Evolutionary conservation across 1,140 invertebrate species (phyloP).

Genomic region (Papilio glaucus): DNA sequence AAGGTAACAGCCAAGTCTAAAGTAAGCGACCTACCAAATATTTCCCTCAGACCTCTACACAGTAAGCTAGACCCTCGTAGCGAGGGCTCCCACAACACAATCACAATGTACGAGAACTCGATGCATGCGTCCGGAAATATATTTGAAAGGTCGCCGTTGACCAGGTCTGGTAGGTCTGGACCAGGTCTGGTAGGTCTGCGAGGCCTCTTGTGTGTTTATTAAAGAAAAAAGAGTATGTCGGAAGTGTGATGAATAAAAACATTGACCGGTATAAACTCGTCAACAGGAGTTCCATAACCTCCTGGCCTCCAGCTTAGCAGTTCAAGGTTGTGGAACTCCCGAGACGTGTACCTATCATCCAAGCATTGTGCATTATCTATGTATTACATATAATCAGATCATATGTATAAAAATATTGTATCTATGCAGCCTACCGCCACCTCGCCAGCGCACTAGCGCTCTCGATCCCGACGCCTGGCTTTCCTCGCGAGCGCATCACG

Average conservation of each 20-base stretch:
- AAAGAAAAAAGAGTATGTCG: slow-evolving; percentile 53
- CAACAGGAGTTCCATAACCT: neutral
- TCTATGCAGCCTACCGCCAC: slow-evolving; percentile 69
- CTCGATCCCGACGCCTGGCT: slow-evolving; percentile 55
- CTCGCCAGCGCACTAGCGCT: slow-evolving; percentile 54
- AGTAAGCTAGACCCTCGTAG: neutral
- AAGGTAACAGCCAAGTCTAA: slow-evolving; percentile 74
- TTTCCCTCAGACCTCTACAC: slow-evolving; percentile 44
- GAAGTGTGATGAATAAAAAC: slow-evolving; percentile 67
- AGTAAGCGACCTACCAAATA: slow-evolving; percentile 76
- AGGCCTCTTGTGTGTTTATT: neutral
- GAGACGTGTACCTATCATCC: slow-evolving; percentile 49
- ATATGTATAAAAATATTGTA: slow-evolving; percentile 43
- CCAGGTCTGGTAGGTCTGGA: slow-evolving; percentile 48
- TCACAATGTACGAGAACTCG: slow-evolving; percentile 61
- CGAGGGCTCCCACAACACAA: slow-evolving; percentile 49
- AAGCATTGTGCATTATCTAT: slow-evolving; percentile 67
- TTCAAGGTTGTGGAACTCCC: slow-evolving; percentile 12
- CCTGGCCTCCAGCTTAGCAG: slow-evolving; percentile 40
- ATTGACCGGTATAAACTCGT: slow-evolving; percentile 46
- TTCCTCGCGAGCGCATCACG: slow-evolving; percentile 38
- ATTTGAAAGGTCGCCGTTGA: slow-evolving; percentile 68
- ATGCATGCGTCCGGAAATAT: slow-evolving; percentile 64
- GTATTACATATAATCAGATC: slow-evolving; percentile 55
- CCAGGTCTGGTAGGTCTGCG: neutral